phyloP scores from a whole-genome alignment of 1,140 invertebrate species.

The Pygmarrhopalites habei region DNA sequence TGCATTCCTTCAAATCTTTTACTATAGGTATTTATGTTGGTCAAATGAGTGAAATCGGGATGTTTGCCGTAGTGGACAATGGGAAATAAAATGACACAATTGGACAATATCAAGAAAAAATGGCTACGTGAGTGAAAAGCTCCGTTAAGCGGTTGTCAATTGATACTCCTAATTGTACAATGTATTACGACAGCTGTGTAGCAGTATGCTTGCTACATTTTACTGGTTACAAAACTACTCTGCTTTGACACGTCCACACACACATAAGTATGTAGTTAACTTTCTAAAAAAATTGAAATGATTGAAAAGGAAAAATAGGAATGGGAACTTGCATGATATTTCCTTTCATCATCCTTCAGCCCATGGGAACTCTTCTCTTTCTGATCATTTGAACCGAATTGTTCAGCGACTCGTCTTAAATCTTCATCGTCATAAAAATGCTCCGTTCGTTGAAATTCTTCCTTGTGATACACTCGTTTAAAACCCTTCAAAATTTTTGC shows the following conservation, averaged over 20 bases:
- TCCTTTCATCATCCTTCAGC: constrained; percentile 33
- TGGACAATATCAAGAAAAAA: no score
- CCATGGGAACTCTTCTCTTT: constrained; percentile 30
- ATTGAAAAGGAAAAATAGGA: not conserved
- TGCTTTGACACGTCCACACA: not conserved
- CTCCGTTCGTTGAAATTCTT: constrained; percentile 38
- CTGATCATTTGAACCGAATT: constrained; percentile 24
- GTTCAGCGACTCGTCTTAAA: constrained; percentile 35
- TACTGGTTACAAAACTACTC: not conserved
- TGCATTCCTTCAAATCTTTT: no score
- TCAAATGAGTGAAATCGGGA: no score
- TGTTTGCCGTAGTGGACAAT: no score
- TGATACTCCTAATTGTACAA: not conserved
- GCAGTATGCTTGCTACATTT: not conserved
- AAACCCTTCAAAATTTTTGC: constrained; percentile 28
- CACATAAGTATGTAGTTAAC: no score
- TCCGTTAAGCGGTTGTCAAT: no score
- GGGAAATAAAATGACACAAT: no score
- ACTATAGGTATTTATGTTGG: no score
- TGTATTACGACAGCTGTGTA: not conserved
- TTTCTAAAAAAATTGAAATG: not conserved
- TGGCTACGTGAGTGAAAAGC: no score
- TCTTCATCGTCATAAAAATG: constrained; percentile 40
- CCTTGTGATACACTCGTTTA: constrained; percentile 37
- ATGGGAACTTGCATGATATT: constrained; percentile 34